Evolutionary conservation across 2,888 invertebrate genomes (phyloP), one percentile per base, ranked within the genome.

Genomic region (Drosophila picticornis): DNA sequence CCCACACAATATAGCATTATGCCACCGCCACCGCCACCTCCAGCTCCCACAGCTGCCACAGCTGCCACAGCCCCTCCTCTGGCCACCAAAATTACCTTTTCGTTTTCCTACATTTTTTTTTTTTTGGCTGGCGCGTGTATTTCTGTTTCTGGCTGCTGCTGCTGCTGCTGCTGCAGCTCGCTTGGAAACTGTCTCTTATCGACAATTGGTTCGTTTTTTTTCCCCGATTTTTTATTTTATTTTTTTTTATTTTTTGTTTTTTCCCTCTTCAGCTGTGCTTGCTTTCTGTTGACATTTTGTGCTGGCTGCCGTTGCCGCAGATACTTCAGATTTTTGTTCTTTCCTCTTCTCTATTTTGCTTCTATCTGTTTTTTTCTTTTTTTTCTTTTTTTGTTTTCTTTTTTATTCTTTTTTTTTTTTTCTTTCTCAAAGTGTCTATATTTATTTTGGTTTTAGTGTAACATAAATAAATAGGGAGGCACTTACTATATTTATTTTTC

Each of bases 401-500:
- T 53, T 7, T 29, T 59, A 46, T 25, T 25, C 22, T n/a, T 27
- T 51, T 27, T 55, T 32, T 58, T 31, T 36, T 32, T n/a, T 40
- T 52, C 51, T 55, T 65, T 56, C 29, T 64, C 60, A 40, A 52
- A 63, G 62, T 61, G 38, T 76, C 76, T 84, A 82, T 87, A 88
- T 88, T 86, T 86, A 86, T 88, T 88, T 86, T 85, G 34, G 81
- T 72, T 77, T 77, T 72, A 70, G 75, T 77, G 80, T 73, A 75
- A 88, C 88, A 70, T 86, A 88, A 85, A 85, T 85, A 88, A 85
- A 85, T 76, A 67, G 80, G 86, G 74, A 81, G 80, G 72, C 77
- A 75, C 79, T 83, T 72, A 73, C 58, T 66, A 67, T 79, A 79
- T 80, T 79, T 80, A 80, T 80, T 70, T 79, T 73, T 29, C 63